Conservation (phyloP, 1,140 invertebrate genomes). For the Stenopsyche tienmushanensis region DNA sequence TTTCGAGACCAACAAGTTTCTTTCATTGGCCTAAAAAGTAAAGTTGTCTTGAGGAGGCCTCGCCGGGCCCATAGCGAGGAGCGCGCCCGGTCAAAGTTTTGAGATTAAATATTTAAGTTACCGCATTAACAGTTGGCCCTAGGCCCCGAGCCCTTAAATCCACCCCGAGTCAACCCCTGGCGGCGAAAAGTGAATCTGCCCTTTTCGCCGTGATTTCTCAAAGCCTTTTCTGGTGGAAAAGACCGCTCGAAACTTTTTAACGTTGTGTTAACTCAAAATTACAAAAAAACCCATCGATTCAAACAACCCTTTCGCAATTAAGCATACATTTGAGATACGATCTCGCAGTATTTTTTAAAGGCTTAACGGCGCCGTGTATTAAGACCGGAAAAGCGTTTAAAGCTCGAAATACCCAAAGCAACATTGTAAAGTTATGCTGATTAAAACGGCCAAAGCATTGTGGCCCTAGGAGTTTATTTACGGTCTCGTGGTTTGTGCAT, state of each 20-base stretch:
- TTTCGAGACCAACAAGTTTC: slow-evolving; percentile 4
- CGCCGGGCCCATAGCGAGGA: not conserved
- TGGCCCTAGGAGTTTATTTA: not conserved
- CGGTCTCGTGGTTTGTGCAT: not conserved
- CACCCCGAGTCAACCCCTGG: not conserved
- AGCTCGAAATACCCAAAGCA: not conserved
- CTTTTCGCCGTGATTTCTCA: not conserved
- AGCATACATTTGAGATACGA: too few species aligned
- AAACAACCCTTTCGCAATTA: too few species aligned
- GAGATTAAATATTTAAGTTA: slow-evolving; percentile 24
- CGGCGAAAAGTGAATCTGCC: slow-evolving; percentile 2
- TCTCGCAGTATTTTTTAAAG: too few species aligned
- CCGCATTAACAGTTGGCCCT: slow-evolving; percentile 24
- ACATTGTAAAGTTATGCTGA: not conserved
- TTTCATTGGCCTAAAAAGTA: not conserved
- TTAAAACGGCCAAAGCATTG: not conserved
- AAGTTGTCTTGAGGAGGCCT: slow-evolving; percentile 9
- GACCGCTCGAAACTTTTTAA: too few species aligned
- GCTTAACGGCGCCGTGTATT: too few species aligned
- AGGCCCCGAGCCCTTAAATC: not conserved
- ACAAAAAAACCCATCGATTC: too few species aligned
- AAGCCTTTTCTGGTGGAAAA: too few species aligned
- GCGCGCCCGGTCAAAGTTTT: slow-evolving; percentile 5
- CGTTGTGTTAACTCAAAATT: too few species aligned
- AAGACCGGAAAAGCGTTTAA: not conserved